These are phyloP conservation scores for Neuroterus valhalla DNA, from an alignment of 1,140 invertebrate species.

Conservation along the genomic window DNA sequence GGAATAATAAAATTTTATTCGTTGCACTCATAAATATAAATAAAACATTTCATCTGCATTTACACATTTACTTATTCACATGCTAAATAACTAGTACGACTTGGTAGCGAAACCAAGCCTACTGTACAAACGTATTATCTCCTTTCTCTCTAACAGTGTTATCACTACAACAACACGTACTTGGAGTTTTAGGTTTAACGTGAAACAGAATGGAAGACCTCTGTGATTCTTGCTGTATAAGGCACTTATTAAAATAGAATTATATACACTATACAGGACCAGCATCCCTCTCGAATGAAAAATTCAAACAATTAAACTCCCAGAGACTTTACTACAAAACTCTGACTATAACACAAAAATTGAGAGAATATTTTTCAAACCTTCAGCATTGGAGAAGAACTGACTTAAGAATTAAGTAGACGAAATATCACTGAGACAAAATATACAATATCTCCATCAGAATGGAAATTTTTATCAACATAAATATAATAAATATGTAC, in stretches of 20 bases:
- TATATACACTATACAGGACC: constrained; percentile 41
- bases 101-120: constrained; percentile 33
- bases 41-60: constrained; percentile 58
- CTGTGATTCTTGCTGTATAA: constrained; percentile 75
- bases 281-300: neutral
- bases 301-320: constrained; percentile 54
- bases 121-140: constrained; percentile 42
- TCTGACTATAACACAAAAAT: neutral
- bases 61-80: constrained; percentile 46
- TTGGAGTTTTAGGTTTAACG: constrained; percentile 59
- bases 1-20: constrained; percentile 66
- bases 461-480: constrained; percentile 44
- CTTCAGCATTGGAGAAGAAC: constrained; percentile 32
- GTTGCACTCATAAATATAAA: constrained; percentile 72
- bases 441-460: constrained; percentile 38
- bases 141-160: neutral
- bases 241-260: constrained; percentile 70
- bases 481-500: constrained; percentile 58
- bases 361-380: neutral
- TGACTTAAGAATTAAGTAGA: constrained; percentile 43
- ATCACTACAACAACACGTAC: constrained; percentile 46
- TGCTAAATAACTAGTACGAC: constrained; percentile 49
- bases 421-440: constrained; percentile 50
- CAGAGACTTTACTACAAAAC: constrained; percentile 24
- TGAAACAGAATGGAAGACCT: constrained; percentile 74